Conservation (phyloP, 2,888 invertebrate genomes). For the Ornithoptera alexandrae region DNA sequence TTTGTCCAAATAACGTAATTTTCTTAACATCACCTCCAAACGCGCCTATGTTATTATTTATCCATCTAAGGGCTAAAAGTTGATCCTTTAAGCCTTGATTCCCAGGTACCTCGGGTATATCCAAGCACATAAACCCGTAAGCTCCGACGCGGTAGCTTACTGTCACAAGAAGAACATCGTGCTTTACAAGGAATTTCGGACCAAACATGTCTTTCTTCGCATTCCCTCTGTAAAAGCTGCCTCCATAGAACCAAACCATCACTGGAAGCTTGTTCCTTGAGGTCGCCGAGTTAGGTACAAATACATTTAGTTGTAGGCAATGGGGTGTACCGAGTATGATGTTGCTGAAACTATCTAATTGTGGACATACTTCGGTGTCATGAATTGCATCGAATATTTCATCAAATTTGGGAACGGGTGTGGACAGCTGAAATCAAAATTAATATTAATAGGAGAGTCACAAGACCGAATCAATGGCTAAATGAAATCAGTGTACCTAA, state of each 20-base stretch:
- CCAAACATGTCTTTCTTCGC: constrained; percentile 40
- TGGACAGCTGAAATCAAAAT: constrained; percentile 42
- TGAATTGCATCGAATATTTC: constrained; percentile 48
- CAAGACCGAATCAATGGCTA: too few relatives aligned
- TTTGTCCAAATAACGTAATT: constrained; percentile 52
- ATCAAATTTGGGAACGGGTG: constrained; percentile 42
- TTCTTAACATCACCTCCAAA: constrained; percentile 54
- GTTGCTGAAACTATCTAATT: constrained; percentile 39
- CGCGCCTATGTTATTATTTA: constrained; percentile 50
- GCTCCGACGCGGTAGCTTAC: constrained; percentile 54
- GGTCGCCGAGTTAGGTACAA: constrained; percentile 45
- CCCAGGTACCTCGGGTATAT: constrained; percentile 49
- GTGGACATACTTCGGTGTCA: constrained; percentile 51
- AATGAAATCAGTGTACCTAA: too few relatives aligned
- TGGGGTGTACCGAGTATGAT: constrained; percentile 43
- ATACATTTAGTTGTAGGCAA: constrained; percentile 52
- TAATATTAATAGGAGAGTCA: too few relatives aligned
- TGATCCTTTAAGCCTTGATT: constrained; percentile 63
- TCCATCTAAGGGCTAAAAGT: constrained; percentile 51
- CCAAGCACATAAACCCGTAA: constrained; percentile 60
- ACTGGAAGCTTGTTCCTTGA: constrained; percentile 48
- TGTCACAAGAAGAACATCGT: constrained; percentile 53
- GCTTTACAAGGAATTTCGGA: constrained; percentile 49
- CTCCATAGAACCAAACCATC: constrained; percentile 54
- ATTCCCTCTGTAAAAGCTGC: constrained; percentile 43